A percentile compares a stretch with the other conserved stretches of the same genome.
These are phyloP conservation scores for Aix galericulata DNA, from an alignment of 2,113 vertebrate species.

Conservation along the genomic window DNA sequence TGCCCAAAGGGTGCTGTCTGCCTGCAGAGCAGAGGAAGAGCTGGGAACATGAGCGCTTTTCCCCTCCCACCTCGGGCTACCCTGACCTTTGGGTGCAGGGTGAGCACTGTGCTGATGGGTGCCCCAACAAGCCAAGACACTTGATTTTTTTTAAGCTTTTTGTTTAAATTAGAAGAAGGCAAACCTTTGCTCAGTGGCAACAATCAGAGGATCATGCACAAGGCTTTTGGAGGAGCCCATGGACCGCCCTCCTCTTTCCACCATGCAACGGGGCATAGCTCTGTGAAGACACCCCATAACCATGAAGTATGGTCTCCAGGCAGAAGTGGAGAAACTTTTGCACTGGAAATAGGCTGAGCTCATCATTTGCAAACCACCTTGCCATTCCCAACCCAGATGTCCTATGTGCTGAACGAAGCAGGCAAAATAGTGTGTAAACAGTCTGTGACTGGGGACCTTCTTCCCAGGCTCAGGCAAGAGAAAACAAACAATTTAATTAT, in stretches of 20 bases:
- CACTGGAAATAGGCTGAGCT: not conserved
- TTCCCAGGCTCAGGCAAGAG: not conserved
- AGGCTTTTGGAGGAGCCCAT: not conserved
- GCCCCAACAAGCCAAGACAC: not conserved
- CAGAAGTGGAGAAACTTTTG: not conserved
- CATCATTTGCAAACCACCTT: not conserved
- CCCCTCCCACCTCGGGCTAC: not conserved
- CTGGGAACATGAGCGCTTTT: fast-evolving
- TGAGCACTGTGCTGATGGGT: not conserved
- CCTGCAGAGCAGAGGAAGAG: fast-evolving
- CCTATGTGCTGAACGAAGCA: not conserved
- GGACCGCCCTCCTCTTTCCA: not conserved
- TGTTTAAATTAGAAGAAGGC: not conserved
- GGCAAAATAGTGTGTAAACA: not conserved
- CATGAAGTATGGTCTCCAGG: not conserved
- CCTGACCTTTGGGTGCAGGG: not conserved
- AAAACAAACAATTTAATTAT: not conserved
- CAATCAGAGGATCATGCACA: not conserved
- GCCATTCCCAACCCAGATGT: fast-evolving
- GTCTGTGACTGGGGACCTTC: not conserved
- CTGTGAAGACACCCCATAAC: not conserved
- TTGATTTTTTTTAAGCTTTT: not conserved
- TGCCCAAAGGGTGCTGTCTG: fast-evolving
- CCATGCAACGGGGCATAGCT: not conserved
- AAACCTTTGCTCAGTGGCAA: not conserved